Conservation (phyloP, 2,888 invertebrate genomes). For the Drosophila hawaiiensis region DNA sequence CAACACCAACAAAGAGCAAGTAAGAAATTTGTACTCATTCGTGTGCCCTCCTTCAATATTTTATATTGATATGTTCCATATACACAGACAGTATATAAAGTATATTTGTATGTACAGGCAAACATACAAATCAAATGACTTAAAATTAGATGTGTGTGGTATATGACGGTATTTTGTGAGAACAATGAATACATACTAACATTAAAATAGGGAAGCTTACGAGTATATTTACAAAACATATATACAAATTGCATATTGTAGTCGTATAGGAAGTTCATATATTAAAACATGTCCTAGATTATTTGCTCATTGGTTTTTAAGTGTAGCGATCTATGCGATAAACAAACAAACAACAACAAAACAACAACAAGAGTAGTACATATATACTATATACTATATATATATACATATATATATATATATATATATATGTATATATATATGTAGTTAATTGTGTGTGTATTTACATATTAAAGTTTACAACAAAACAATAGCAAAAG, state of each 20-base stretch:
- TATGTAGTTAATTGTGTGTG: conserved; percentile 70
- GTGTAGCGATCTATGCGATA: conserved; percentile 44
- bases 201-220: conserved; percentile 36
- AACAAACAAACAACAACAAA: conserved; percentile 14
- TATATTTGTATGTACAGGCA: conserved; percentile 9
- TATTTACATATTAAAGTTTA: conserved; percentile 81
- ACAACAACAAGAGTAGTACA: conserved; percentile 33
- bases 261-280: conserved; percentile 28
- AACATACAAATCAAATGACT: neutral
- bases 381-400: conserved; percentile 13
- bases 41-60: conserved; percentile 70
- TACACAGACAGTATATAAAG: conserved; percentile 14
- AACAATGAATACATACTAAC: conserved; percentile 25
- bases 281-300: conserved; percentile 53
- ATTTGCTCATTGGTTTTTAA: conserved; percentile 70
- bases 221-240: conserved; percentile 35
- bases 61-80: conserved; percentile 51
- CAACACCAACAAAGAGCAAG: conserved; percentile 5
- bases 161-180: conserved; percentile 19
- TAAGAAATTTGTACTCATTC: conserved; percentile 55
- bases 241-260: conserved; percentile 19
- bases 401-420: no score
- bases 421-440: conserved; percentile 2
- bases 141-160: conserved; percentile 29
- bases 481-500: conserved; percentile 41